Percentiles rank a stretch among this genome's conserved stretches.
These are phyloP conservation scores for Nothura maculosa DNA, from an alignment of 2,797 vertebrate genomes.

Conservation along the genomic window DNA sequence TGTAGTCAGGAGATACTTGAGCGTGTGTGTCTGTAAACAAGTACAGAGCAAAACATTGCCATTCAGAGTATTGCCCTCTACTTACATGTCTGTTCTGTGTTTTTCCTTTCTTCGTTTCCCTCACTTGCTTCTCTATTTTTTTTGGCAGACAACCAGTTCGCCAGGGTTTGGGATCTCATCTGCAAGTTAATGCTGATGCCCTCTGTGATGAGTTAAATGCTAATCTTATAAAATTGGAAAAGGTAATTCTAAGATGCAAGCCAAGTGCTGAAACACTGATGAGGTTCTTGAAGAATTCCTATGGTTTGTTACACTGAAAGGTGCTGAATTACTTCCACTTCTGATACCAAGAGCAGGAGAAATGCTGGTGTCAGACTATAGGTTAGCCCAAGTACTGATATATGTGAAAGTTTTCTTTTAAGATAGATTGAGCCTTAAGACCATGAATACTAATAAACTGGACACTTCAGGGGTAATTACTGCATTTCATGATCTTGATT, in stretches of 20 bases:
- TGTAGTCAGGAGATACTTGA: not conserved
- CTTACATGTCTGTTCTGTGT: not conserved
- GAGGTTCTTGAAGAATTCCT: not conserved
- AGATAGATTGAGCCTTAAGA: not conserved
- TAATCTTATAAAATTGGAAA: conserved; percentile 93
- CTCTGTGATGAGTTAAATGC: conserved; percentile 89
- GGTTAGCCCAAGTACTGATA: not conserved
- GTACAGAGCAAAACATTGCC: not conserved
- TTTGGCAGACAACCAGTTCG: conserved; percentile 76
- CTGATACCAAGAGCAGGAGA: not conserved
- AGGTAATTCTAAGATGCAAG: conserved; percentile 80
- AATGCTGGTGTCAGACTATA: not conserved
- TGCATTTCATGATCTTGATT: not conserved
- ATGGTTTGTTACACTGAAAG: not conserved
- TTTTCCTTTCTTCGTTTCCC: not conserved
- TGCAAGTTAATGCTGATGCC: conserved; percentile 81
- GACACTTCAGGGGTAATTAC: not conserved
- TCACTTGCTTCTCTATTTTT: conserved; percentile 19
- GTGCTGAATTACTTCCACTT: not conserved
- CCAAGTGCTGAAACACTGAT: not conserved
- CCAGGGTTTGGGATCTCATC: conserved; percentile 64
- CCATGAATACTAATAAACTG: not conserved
- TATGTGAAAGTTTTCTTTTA: not conserved
- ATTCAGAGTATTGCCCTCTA: not conserved
- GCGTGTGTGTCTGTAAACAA: not conserved